Percentiles rank a stretch among this genome's conserved stretches.
Conservation (phyloP, 2,888 invertebrate genomes). For the Asteroscopus sphinx region DNA sequence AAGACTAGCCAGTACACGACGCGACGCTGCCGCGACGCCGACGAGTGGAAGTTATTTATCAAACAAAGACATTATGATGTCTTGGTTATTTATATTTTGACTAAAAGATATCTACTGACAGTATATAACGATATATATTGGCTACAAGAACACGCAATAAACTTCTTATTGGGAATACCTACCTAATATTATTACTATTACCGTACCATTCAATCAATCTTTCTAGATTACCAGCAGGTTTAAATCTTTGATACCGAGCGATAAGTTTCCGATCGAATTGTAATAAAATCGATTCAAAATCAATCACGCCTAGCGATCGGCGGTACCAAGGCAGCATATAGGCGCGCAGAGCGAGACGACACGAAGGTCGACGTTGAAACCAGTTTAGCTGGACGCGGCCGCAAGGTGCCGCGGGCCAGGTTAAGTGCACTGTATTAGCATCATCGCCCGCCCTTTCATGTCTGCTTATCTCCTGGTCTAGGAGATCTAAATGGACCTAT, state of each 20-base stretch:
- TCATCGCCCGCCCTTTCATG: slow-evolving; percentile 87
- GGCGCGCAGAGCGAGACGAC: slow-evolving; percentile 75
- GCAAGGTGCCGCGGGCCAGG: slow-evolving; percentile 86
- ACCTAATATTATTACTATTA: too few relatives aligned
- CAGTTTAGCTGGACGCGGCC: slow-evolving; percentile 82
- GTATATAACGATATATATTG: too few relatives aligned
- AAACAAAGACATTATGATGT: too few relatives aligned
- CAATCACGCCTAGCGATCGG: slow-evolving; percentile 80
- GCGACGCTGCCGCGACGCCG: too few relatives aligned
- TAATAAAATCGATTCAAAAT: slow-evolving; percentile 72
- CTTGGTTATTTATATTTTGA: too few relatives aligned
- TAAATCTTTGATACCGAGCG: slow-evolving; percentile 19
- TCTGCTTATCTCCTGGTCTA: slow-evolving; percentile 84
- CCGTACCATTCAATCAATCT: slow-evolving; percentile 10
- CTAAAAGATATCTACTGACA: too few relatives aligned
- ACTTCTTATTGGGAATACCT: too few relatives aligned
- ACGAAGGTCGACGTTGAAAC: slow-evolving; percentile 85
- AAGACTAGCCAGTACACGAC: too few relatives aligned
- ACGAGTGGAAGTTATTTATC: too few relatives aligned
- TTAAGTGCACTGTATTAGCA: slow-evolving; percentile 87
- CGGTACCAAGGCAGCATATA: slow-evolving; percentile 82
- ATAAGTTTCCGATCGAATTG: slow-evolving; percentile 62
- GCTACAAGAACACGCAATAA: too few relatives aligned
- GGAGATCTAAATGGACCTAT: slow-evolving; percentile 83
- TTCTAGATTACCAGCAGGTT: slow-evolving; percentile 15